These are phyloP conservation scores for Pogonus chalceus DNA, from an alignment of 1,140 invertebrate species.

Conservation along the genomic window DNA sequence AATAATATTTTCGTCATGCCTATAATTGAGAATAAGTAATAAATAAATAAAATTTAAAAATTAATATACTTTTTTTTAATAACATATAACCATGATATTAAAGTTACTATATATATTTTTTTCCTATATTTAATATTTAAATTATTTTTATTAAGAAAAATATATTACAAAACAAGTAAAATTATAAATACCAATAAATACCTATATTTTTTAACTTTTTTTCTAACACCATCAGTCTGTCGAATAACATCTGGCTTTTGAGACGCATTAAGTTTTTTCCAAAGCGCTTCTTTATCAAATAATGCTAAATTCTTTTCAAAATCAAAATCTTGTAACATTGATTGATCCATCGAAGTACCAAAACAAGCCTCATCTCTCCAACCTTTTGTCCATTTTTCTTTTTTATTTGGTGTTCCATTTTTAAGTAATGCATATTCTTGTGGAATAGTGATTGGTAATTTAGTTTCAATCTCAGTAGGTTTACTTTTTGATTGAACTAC, in stretches of 20 bases:
- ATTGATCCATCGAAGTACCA: conserved; percentile 40
- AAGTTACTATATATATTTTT: too few relatives aligned
- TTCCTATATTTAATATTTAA: too few relatives aligned
- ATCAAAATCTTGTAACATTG: conserved; percentile 68
- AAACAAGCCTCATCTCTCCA: conserved; percentile 43
- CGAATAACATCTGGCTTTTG: conserved; percentile 56
- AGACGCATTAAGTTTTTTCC: conserved; percentile 60
- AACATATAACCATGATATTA: too few relatives aligned
- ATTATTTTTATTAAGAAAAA: too few relatives aligned
- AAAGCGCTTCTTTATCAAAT: conserved; percentile 75
- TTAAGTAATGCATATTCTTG: conserved; percentile 22
- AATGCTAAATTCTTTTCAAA: conserved; percentile 88
- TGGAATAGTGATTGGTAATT: not conserved
- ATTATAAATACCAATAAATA: conserved; percentile 14
- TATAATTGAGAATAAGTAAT: too few relatives aligned
- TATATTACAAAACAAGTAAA: conserved; percentile 7
- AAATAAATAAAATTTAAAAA: too few relatives aligned
- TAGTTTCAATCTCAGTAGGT: conserved; percentile 27
- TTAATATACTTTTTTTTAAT: too few relatives aligned
- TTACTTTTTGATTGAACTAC: conserved; percentile 27
- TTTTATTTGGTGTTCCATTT: conserved; percentile 34
- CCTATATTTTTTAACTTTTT: conserved; percentile 28
- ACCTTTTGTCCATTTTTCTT: conserved; percentile 30
- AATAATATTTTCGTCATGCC: conserved; percentile 80
- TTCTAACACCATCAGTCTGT: conserved; percentile 21